These are phyloP conservation scores for Fulmarus glacialis DNA, from an alignment of 2,113 vertebrate species.

Conservation along the genomic window DNA sequence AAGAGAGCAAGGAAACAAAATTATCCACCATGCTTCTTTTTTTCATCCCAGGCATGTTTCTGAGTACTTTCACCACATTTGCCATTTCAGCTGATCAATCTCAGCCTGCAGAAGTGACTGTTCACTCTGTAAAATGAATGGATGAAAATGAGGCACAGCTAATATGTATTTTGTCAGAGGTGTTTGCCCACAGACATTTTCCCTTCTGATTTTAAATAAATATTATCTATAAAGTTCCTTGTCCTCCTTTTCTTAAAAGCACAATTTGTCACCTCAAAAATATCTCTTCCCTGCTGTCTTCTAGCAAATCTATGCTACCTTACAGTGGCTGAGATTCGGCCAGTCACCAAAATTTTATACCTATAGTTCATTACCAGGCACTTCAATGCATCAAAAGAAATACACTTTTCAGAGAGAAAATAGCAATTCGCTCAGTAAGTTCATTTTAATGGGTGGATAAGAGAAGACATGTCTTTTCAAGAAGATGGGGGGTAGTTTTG, in stretches of 20 bases:
- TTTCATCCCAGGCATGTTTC: background rate
- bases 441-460: background rate
- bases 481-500: background rate
- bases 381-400: background rate
- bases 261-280: constrained; percentile 3
- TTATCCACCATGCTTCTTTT: background rate
- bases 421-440: background rate
- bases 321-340: background rate
- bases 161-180: background rate
- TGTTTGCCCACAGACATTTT: background rate
- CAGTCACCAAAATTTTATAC: background rate
- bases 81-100: background rate
- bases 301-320: background rate
- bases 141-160: background rate
- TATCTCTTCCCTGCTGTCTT: background rate
- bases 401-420: background rate
- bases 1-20: background rate
- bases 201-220: background rate
- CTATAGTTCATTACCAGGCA: background rate
- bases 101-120: background rate
- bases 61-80: background rate
- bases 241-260: background rate
- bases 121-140: background rate
- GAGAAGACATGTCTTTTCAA: background rate
- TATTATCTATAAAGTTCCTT: background rate